Conservation (phyloP, 1,140 invertebrate species). For the Lepeophtheirus salmonis region DNA sequence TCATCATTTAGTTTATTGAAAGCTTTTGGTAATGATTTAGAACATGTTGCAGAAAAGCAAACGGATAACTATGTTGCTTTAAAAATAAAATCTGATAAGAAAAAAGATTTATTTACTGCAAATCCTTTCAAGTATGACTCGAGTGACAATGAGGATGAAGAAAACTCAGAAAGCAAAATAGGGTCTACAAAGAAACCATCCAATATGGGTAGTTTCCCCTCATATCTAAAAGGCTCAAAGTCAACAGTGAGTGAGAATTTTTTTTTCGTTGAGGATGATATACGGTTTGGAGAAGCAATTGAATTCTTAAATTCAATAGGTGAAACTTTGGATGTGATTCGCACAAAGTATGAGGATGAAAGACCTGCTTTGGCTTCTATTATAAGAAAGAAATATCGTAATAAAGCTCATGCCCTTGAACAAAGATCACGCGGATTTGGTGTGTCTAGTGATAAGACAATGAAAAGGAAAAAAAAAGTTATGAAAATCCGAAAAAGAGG, state of each 20-base stretch:
- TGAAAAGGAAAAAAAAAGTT: background rate
- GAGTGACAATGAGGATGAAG: conserved; percentile 5
- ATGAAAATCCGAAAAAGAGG: background rate
- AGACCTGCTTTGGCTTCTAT: conserved; percentile 1
- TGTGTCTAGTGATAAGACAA: background rate
- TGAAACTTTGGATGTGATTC: background rate
- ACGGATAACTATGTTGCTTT: background rate
- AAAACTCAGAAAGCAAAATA: background rate
- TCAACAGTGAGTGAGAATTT: background rate
- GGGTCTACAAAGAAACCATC: background rate
- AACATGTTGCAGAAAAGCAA: background rate
- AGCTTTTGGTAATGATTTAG: background rate
- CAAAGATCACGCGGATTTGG: background rate
- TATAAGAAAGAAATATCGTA: background rate
- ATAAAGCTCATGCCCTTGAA: background rate
- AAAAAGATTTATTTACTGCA: background rate
- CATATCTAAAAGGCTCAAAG: background rate
- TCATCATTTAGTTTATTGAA: conserved; percentile 2
- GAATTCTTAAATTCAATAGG: background rate
- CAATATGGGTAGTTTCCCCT: background rate
- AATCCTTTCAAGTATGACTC: conserved; percentile 15
- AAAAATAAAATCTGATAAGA: background rate
- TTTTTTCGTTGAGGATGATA: conserved; percentile 1
- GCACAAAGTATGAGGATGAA: conserved; percentile 1
- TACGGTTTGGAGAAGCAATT: background rate